Evolutionary conservation across 1,140 invertebrate genomes (phyloP).

Genomic region (Apis mellifera): DNA sequence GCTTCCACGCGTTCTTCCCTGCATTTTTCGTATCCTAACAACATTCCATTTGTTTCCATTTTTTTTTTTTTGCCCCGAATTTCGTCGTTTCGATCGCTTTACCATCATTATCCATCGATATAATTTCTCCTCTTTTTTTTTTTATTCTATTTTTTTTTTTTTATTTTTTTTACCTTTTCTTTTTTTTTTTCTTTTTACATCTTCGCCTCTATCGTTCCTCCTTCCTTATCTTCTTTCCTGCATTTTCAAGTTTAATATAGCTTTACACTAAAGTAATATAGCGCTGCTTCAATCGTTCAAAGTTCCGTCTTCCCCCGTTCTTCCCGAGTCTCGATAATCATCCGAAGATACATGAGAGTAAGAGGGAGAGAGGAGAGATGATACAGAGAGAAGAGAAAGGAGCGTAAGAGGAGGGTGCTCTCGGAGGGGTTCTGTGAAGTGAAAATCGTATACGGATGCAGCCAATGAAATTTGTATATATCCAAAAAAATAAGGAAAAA

Average conservation of each 20-base stretch:
- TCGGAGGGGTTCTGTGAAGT: conserved; percentile 47
- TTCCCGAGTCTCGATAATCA: conserved; percentile 60
- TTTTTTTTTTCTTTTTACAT: background rate
- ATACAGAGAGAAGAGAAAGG: conserved; percentile 54
- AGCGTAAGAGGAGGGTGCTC: conserved; percentile 62
- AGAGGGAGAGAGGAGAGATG: conserved; percentile 61
- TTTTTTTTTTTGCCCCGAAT: background rate
- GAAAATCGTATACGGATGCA: conserved; percentile 68
- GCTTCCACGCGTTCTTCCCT: conserved; percentile 53
- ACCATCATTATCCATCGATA: background rate
- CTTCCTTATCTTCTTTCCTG: conserved; percentile 52
- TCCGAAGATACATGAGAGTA: conserved; percentile 59
- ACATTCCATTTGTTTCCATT: background rate
- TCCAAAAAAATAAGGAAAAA: background rate
- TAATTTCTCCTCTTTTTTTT: no score
- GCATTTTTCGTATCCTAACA: conserved; percentile 10
- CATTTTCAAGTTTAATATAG: background rate
- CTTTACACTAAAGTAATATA: conserved; percentile 9
- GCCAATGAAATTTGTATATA: conserved; percentile 33
- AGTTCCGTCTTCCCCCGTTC: conserved; percentile 48
- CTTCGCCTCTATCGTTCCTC: conserved; percentile 37
- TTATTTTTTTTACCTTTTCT: background rate
- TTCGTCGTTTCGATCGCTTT: background rate
- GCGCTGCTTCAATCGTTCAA: conserved; percentile 38
- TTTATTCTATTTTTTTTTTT: no score